These are phyloP conservation scores for Campoplex nolae DNA, from an alignment of 2,888 invertebrate species.

Conservation along the genomic window DNA sequence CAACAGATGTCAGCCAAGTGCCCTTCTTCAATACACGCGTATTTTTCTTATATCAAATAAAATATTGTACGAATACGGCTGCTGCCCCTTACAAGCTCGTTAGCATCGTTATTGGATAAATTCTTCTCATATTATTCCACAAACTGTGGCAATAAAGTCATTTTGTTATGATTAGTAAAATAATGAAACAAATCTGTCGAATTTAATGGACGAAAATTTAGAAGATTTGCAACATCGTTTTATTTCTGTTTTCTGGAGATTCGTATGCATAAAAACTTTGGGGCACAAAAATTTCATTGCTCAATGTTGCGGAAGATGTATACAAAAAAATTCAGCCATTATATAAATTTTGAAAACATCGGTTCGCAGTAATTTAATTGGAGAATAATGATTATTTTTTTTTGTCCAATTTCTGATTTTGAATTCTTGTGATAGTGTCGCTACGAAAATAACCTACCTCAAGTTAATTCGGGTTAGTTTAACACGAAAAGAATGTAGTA, in stretches of 20 bases:
- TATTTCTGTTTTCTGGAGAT: neutral
- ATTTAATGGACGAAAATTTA: neutral
- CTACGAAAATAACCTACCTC: no score
- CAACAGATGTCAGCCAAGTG: slow-evolving; percentile 81
- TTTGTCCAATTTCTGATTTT: no score
- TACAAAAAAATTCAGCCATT: no score
- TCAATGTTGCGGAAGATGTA: no score
- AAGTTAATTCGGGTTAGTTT: no score
- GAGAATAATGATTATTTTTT: no score
- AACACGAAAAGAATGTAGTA: no score
- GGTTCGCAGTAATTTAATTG: no score
- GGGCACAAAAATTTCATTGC: no score
- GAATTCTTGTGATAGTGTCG: no score
- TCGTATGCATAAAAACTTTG: neutral
- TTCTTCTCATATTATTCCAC: neutral
- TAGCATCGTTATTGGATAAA: neutral
- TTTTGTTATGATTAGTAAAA: neutral
- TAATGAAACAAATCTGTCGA: neutral
- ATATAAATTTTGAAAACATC: no score
- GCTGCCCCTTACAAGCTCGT: neutral
- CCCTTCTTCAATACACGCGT: slow-evolving; percentile 43
- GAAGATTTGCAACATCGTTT: neutral
- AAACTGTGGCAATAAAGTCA: neutral
- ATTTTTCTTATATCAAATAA: slow-evolving; percentile 34
- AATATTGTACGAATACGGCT: neutral